A percentile compares a stretch with the other conserved stretches of the same genome.
phyloP scores from a whole-genome alignment of 2,113 vertebrate species.

The Saguinus midas region DNA sequence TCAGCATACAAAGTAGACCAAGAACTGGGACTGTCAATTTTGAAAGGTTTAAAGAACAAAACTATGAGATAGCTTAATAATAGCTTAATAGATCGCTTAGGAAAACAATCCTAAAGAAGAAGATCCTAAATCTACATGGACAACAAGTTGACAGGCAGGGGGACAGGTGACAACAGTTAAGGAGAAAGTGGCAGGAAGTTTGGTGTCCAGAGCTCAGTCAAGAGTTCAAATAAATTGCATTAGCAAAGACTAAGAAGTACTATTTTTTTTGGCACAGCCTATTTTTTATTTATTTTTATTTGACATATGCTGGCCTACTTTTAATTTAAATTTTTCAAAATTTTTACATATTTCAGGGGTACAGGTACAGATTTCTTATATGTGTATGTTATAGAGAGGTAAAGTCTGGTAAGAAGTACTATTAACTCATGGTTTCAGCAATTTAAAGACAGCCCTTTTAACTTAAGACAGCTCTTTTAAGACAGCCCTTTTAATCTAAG shows the following conservation, averaged over 20 bases:
- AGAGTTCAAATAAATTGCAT: constrained; percentile 22
- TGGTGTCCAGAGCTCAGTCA: not conserved
- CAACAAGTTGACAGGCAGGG: not conserved
- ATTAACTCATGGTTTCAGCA: not conserved
- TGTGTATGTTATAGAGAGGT: too few relatives aligned
- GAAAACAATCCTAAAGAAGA: not conserved
- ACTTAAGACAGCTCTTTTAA: not conserved
- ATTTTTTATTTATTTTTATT: too few relatives aligned
- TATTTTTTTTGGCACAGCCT: too few relatives aligned
- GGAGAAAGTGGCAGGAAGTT: not conserved
- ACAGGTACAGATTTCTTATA: too few relatives aligned
- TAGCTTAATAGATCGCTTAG: not conserved
- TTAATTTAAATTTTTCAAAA: too few relatives aligned
- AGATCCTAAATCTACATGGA: not conserved
- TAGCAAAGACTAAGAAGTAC: constrained; percentile 25
- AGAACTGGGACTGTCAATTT: not conserved
- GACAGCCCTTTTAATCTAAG: not conserved
- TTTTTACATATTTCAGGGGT: too few relatives aligned
- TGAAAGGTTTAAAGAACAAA: constrained; percentile 42
- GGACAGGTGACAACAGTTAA: not conserved
- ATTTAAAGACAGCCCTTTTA: not conserved
- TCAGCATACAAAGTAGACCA: not conserved
- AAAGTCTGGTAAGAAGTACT: constrained; percentile 17
- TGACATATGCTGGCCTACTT: too few relatives aligned
- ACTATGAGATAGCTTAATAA: not conserved